These are phyloP conservation scores for Scotopteryx bipunctaria DNA, from an alignment of 2,888 invertebrate genomes.

Conservation along the genomic window DNA sequence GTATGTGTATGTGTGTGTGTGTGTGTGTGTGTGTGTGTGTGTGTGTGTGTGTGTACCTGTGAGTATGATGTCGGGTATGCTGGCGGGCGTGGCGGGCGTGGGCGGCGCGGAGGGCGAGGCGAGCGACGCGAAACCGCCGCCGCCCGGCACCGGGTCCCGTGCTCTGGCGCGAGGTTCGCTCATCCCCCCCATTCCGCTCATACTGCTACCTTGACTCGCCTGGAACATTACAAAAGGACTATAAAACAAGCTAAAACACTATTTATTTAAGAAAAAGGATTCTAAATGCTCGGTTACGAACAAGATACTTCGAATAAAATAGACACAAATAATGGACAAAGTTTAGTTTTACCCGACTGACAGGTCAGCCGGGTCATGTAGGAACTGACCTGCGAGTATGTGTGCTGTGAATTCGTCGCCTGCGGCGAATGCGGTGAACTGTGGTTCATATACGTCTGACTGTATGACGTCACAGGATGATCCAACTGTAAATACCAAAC, in stretches of 20 bases:
- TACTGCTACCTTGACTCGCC: conserved; percentile 42
- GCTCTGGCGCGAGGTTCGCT: conserved; percentile 46
- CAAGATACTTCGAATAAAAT: too few species aligned
- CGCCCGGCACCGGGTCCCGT: conserved; percentile 80
- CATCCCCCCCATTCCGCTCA: conserved; percentile 39
- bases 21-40: conserved; percentile 73
- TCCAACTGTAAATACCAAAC: conserved; percentile 60
- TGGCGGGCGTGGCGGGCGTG: conserved; percentile 88
- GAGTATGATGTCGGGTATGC: conserved; percentile 92
- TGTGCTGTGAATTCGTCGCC: conserved; percentile 71
- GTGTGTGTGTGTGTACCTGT: conserved; percentile 83
- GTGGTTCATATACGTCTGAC: conserved; percentile 73
- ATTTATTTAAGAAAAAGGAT: too few species aligned
- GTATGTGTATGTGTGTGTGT: conserved; percentile 85
- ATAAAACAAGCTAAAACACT: too few species aligned
- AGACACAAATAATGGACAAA: too few species aligned
- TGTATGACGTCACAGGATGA: conserved; percentile 71
- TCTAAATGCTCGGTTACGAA: too few species aligned
- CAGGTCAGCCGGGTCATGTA: too few species aligned
- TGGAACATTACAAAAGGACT: conserved; percentile 42
- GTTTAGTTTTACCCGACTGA: too few species aligned
- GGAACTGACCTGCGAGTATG: conserved; percentile 68
- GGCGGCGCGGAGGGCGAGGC: conserved; percentile 61
- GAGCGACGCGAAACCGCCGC: conserved; percentile 79
- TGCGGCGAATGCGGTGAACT: conserved; percentile 75